Conservation (phyloP, 2,113 vertebrate genomes). For the Oenanthe melanoleuca region DNA sequence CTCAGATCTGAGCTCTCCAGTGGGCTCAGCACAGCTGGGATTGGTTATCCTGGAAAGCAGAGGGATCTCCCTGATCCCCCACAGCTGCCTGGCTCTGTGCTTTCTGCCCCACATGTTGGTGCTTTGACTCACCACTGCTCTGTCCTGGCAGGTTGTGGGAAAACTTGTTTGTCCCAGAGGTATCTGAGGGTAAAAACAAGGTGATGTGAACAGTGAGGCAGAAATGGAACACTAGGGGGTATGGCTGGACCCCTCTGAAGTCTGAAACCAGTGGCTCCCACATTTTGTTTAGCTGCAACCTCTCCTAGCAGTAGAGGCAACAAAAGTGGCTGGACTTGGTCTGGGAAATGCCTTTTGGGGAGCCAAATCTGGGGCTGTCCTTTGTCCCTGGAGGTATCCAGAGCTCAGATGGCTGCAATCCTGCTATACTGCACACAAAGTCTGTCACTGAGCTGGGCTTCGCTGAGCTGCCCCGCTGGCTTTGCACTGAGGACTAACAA, state of each 20-base stretch:
- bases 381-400: neutral
- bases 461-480: neutral
- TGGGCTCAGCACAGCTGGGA: neutral
- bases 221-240: neutral
- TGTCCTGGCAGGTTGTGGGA: neutral
- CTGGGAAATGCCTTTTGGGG: neutral
- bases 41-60: neutral
- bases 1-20: rapidly evolving
- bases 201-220: neutral
- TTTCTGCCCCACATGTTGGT: neutral
- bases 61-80: neutral
- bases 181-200: neutral
- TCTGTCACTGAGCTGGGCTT: neutral
- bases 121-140: neutral
- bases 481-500: neutral
- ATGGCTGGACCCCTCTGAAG: neutral
- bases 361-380: neutral
- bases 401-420: neutral
- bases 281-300: neutral
- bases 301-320: neutral
- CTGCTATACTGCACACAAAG: neutral
- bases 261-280: neutral
- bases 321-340: neutral
- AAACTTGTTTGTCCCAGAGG: neutral
- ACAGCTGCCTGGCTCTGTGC: neutral